Conservation (phyloP, 53 echinoderm and acorn worm genomes). For the Henricia sp. region DNA sequence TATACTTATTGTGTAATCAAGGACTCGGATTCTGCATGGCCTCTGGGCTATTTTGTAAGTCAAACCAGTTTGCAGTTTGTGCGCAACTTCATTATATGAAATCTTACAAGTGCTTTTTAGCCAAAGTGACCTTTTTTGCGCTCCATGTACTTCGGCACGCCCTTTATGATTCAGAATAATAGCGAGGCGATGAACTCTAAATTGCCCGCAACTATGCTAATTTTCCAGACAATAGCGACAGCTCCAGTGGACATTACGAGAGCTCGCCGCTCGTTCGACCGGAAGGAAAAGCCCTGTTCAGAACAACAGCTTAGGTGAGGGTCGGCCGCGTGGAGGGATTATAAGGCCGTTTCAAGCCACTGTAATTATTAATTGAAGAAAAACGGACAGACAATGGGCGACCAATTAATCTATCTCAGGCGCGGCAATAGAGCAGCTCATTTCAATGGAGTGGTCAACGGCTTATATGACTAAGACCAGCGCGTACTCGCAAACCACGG, state of each 20-base stretch:
- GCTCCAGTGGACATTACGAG: not conserved
- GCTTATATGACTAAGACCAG: not conserved
- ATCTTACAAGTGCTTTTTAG: too few relatives aligned
- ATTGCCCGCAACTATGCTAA: conserved; percentile 8
- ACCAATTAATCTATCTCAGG: not conserved
- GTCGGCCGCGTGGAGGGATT: conserved; percentile 45
- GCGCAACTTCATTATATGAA: too few relatives aligned
- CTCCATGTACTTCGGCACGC: not conserved
- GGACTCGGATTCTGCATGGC: too few relatives aligned
- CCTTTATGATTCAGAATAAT: not conserved
- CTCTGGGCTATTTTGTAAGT: too few relatives aligned
- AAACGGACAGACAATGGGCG: conserved; percentile 51
- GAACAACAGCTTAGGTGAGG: conserved; percentile 21
- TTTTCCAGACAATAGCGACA: not conserved
- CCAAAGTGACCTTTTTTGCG: too few relatives aligned
- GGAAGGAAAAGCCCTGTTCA: conserved; percentile 32
- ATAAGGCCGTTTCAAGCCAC: conserved; percentile 11
- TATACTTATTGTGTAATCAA: too few relatives aligned
- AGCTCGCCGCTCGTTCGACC: conserved; percentile 13
- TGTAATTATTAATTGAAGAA: conserved; percentile 40
- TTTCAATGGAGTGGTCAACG: too few relatives aligned
- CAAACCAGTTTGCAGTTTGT: too few relatives aligned
- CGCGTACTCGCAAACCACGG: not conserved
- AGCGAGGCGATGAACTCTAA: not conserved
- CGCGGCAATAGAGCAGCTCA: not conserved